Conservation (phyloP, 2,113 vertebrate species). For the Ibidorhyncha struthersii region DNA sequence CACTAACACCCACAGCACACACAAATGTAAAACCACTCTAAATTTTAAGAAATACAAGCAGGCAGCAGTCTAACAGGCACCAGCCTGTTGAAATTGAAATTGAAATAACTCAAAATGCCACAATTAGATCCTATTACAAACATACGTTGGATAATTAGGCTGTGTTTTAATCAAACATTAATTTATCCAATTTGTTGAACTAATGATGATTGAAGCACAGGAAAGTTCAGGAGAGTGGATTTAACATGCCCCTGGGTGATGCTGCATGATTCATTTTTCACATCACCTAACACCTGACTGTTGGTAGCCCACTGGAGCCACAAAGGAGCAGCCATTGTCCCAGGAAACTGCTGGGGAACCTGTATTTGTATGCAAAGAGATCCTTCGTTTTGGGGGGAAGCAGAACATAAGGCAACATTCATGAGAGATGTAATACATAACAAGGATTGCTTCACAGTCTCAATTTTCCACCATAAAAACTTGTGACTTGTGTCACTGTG, state of each 20-base stretch:
- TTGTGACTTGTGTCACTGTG: too few species aligned
- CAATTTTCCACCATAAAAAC: too few species aligned
- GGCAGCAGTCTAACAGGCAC: background rate
- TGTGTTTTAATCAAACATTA: background rate
- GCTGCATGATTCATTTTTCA: background rate
- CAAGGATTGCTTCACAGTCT: too few species aligned
- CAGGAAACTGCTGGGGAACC: background rate
- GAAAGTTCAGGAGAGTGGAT: background rate
- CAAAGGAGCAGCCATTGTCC: background rate
- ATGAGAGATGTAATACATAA: too few species aligned
- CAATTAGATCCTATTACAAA: background rate
- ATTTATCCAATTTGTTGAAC: background rate
- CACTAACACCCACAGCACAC: background rate
- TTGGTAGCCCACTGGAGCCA: background rate
- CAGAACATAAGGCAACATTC: too few species aligned
- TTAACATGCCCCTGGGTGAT: background rate
- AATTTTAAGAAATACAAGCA: background rate
- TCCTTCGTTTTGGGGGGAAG: too few species aligned
- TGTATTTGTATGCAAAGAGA: too few species aligned
- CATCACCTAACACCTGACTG: background rate
- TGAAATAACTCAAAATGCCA: background rate
- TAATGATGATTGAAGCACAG: background rate
- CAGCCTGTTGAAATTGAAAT: too few species aligned
- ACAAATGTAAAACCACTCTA: background rate
- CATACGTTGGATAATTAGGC: background rate